Percentiles rank a stretch among this genome's conserved stretches.
Conservation (phyloP, 2,888 invertebrate genomes). For the Apamea monoglypha region DNA sequence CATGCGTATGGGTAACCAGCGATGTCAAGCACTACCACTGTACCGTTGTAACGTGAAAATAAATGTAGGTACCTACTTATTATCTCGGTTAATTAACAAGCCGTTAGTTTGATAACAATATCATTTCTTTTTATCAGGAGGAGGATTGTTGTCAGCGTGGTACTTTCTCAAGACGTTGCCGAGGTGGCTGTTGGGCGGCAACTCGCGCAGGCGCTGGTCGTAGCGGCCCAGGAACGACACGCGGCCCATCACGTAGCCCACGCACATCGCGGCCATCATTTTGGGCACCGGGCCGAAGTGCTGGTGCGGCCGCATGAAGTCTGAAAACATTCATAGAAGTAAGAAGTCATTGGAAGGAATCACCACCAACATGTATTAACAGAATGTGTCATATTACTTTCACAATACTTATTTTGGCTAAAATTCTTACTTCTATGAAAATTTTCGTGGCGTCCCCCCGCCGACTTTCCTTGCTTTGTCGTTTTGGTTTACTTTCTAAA, state of each 20-base stretch:
- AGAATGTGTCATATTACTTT: constrained; percentile 14
- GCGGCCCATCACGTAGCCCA: constrained; percentile 94
- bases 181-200: constrained; percentile 92
- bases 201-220: constrained; percentile 92
- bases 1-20: neutral
- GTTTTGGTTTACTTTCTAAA: constrained; percentile 8
- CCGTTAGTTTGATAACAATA: neutral
- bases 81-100: neutral
- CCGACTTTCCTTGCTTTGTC: constrained; percentile 49
- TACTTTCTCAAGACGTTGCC: constrained; percentile 92
- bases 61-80: neutral
- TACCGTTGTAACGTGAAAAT: neutral
- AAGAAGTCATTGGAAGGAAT: constrained; percentile 78
- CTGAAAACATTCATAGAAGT: constrained; percentile 90
- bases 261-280: constrained; percentile 90
- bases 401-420: constrained; percentile 1
- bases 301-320: constrained; percentile 88
- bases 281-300: constrained; percentile 93
- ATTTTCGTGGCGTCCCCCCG: constrained; percentile 77
- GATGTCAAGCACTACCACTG: neutral
- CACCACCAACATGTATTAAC: constrained; percentile 67
- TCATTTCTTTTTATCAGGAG: neutral
- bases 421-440: constrained; percentile 85
- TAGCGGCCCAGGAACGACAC: constrained; percentile 93
- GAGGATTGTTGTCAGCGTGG: constrained; percentile 62